Evolutionary conservation across 2,113 vertebrate genomes (phyloP), one percentile per base, ranked within the genome.

Genomic region (Coptodon bakossiorum): DNA sequence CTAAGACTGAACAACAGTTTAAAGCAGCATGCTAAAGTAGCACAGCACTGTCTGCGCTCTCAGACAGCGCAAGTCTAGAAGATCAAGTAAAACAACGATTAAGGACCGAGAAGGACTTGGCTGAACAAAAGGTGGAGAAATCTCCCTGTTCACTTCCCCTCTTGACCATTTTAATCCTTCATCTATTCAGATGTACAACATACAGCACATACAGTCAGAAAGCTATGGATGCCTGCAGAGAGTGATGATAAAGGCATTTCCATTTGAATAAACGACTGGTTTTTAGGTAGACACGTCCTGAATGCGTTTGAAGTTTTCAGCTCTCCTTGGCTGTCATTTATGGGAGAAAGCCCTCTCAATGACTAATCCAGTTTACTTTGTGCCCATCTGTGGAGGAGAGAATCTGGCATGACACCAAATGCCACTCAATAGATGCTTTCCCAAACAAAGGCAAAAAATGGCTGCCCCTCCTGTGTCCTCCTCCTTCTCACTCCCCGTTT

Each of bases 391-490:
- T 66, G 80, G 88, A 92, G 76, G 91, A 91, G 88, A 86, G 92
- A 91, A 84, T 88, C 90, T 96, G 96, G 96, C 95, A 92, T 90
- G 63, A 91, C 93, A 95, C 95, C 96, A 96, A 95, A 90, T 83
- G 92, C 86, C 90, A 93, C 94, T 96, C 92, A 91, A 94, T 94
- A 81, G 92, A 95, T 89, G 90, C 61, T 92, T 93, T 86, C 66
- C 56, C 9, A 85, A 86, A 94, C 93, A 95, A 96, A 95, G 76
- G 90, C 82, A 76, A 84, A 86, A 82, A 89, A 80, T 90, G 88
- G 63, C 87, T 8, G 59, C 90, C 87, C 88, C 86, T 88, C 89
- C 87, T 81, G 82, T 78, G 45, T 48, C 56, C 85, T 86, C 88
- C 87, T 86, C 89, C 88, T 89, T 76, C 71, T 86, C 61, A 10